These are phyloP conservation scores for Toxostoma redivivum DNA, from an alignment of 2,113 vertebrate species.

Conservation along the genomic window DNA sequence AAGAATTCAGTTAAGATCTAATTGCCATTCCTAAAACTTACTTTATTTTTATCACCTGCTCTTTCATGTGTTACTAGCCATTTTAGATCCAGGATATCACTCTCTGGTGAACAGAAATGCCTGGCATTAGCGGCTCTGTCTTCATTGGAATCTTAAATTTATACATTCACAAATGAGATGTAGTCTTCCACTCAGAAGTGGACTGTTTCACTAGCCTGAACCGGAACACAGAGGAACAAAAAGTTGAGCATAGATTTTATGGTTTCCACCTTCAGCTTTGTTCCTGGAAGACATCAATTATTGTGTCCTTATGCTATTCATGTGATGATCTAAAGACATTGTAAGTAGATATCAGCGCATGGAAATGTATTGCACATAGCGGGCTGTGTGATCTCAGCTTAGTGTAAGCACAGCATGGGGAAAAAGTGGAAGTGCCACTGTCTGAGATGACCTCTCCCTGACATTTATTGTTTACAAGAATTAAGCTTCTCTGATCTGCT, in stretches of 20 bases:
- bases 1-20: not conserved
- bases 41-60: not conserved
- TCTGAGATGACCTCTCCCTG: not conserved
- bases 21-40: not conserved
- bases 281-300: not conserved
- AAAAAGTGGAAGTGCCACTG: not conserved
- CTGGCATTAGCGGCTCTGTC: not conserved
- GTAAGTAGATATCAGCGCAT: not conserved
- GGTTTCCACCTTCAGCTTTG: not conserved
- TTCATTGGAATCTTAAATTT: not conserved
- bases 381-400: not conserved
- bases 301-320: not conserved
- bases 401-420: rapidly evolving
- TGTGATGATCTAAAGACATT: rapidly evolving
- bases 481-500: not conserved
- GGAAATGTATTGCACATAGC: rapidly evolving
- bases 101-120: not conserved
- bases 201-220: not conserved
- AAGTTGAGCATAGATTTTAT: not conserved
- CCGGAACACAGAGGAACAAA: not conserved
- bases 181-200: not conserved
- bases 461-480: not conserved
- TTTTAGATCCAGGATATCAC: not conserved
- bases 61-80: not conserved
- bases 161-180: not conserved